These are phyloP conservation scores for Pemphigus obesinymphae DNA, from an alignment of 1,140 invertebrate species.

Conservation along the genomic window DNA sequence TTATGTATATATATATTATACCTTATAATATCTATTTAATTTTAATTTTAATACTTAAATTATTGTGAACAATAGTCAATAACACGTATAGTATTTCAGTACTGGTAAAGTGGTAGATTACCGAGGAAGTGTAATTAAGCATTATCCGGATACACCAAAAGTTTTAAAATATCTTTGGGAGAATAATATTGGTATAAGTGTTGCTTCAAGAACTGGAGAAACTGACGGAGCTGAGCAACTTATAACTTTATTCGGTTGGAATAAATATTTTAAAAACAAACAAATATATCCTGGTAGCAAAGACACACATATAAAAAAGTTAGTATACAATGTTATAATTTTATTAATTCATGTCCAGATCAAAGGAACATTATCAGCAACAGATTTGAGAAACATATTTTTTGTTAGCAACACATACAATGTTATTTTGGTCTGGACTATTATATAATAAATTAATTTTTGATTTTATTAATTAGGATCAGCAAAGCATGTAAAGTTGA, in stretches of 20 bases:
- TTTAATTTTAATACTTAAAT: not conserved
- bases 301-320: slow-evolving; percentile 65
- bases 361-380: no score
- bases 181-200: slow-evolving; percentile 58
- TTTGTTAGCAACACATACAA: not conserved
- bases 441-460: no score
- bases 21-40: no score
- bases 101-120: slow-evolving; percentile 56
- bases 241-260: slow-evolving; percentile 64
- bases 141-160: slow-evolving; percentile 60
- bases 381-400: not conserved
- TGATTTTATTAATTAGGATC: slow-evolving; percentile 1
- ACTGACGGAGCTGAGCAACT: slow-evolving; percentile 63
- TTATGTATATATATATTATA: no score
- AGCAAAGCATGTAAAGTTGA: slow-evolving; percentile 26
- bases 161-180: slow-evolving; percentile 57
- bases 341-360: no score
- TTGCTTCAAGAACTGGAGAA: slow-evolving; percentile 66
- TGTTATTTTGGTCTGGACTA: no score
- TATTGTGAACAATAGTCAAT: not conserved
- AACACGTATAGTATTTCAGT: no score
- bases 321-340: slow-evolving; percentile 47
- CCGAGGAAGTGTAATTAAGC: slow-evolving; percentile 53
- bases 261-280: slow-evolving; percentile 64
- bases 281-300: slow-evolving; percentile 74